A percentile compares a stretch with the other conserved stretches of the same genome.
Evolutionary conservation across 2,113 vertebrate species (phyloP).

Genomic region (Seriola dumerili): DNA sequence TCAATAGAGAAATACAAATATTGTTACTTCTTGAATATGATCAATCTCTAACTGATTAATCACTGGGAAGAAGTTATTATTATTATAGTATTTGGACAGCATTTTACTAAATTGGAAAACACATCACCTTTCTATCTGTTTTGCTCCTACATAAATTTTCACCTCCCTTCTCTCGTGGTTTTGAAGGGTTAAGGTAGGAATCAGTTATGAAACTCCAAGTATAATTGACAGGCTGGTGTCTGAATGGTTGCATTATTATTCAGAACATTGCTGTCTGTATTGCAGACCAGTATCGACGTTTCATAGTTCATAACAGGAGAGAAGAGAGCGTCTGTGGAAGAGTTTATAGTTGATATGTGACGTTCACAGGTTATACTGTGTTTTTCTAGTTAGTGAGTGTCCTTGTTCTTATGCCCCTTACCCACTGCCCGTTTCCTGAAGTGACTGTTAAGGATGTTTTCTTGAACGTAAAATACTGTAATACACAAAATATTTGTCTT

Average conservation of each 20-base stretch:
- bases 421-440: background rate
- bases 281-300: constrained; percentile 1
- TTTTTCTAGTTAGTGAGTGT: constrained; percentile 28
- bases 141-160: background rate
- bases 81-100: background rate
- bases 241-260: constrained; percentile 12
- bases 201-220: constrained; percentile 8
- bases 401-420: constrained; percentile 2
- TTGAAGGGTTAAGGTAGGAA: constrained; percentile 7
- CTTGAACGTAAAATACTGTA: background rate
- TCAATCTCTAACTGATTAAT: background rate
- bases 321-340: constrained; percentile 5
- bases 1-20: background rate
- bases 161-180: background rate
- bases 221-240: constrained; percentile 15
- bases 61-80: background rate
- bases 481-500: constrained; percentile 1
- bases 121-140: background rate
- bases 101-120: background rate
- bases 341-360: constrained; percentile 43
- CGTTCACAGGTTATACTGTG: constrained; percentile 32
- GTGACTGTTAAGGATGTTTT: constrained; percentile 17
- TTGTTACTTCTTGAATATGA: background rate
- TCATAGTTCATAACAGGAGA: constrained; percentile 22
- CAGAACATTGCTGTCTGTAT: background rate